Percentiles rank a stretch among this genome's conserved stretches.
Conservation (phyloP, 2,888 invertebrate species). For the Caenorhabditis wallacei region DNA sequence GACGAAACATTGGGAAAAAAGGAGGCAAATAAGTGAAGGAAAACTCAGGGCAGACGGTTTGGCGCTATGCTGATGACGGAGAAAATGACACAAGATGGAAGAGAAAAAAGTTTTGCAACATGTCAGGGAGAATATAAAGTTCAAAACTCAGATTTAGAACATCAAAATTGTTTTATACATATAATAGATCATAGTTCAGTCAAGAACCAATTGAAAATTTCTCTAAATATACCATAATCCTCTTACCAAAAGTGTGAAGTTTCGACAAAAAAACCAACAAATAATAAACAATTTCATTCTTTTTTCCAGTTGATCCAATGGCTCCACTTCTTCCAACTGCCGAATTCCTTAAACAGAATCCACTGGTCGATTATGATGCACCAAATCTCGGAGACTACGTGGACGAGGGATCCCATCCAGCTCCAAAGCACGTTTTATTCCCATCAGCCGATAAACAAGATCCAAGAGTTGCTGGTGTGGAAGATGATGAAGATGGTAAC, state of each 20-base stretch:
- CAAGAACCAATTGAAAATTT: not conserved
- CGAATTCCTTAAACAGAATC: constrained; percentile 77
- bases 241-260: not conserved
- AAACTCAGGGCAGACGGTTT: constrained; percentile 47
- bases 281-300: not conserved
- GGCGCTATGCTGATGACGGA: constrained; percentile 44
- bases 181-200: too few relatives aligned
- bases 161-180: too few relatives aligned
- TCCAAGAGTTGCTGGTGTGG: constrained; percentile 67
- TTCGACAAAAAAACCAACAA: not conserved
- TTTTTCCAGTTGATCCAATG: constrained; percentile 72
- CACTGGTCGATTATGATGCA: constrained; percentile 78
- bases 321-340: constrained; percentile 74
- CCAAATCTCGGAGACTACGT: constrained; percentile 69
- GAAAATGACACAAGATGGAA: not conserved
- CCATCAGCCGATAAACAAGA: constrained; percentile 71
- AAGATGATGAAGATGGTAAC: constrained; percentile 66
- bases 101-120: constrained; percentile 7
- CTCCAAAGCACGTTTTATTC: constrained; percentile 70
- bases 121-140: not conserved
- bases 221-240: not conserved
- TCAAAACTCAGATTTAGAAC: not conserved
- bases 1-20: constrained; percentile 29
- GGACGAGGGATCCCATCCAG: constrained; percentile 67
- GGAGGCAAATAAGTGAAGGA: constrained; percentile 40